phyloP scores from a whole-genome alignment of 2,888 invertebrate genomes.

The Calameuta pallipes region DNA sequence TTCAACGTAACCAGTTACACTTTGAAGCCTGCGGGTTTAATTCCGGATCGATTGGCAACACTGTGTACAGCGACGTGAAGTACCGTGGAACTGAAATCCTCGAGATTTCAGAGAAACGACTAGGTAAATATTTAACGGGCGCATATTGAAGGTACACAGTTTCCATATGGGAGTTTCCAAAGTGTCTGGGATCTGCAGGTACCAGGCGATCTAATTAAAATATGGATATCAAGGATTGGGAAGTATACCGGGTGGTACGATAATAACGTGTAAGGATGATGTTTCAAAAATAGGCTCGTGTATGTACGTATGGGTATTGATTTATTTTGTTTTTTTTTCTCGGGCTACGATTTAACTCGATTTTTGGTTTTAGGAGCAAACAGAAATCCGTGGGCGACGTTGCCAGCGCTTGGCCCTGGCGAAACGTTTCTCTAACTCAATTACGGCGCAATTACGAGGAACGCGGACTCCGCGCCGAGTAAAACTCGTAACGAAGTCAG shows the following conservation, averaged over 20 bases:
- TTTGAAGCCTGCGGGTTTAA: not conserved
- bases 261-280: too few species aligned
- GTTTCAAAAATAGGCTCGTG: too few species aligned
- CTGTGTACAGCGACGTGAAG: not conserved
- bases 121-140: not conserved
- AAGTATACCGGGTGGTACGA: too few species aligned
- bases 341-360: too few species aligned
- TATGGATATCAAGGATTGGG: not conserved
- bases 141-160: not conserved
- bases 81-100: not conserved
- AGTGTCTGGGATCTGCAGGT: not conserved
- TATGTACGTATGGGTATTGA: not conserved
- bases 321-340: not conserved
- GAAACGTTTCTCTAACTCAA: not conserved
- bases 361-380: not conserved
- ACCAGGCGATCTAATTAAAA: not conserved
- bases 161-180: not conserved
- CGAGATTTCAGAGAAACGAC: not conserved
- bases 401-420: not conserved
- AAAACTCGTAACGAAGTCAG: conserved; percentile 5
- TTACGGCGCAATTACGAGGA: not conserved
- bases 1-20: not conserved
- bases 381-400: not conserved
- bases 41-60: not conserved
- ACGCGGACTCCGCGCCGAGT: not conserved